phyloP scores from a whole-genome alignment of 2,888 invertebrate species.

The Melipona bicolor region DNA sequence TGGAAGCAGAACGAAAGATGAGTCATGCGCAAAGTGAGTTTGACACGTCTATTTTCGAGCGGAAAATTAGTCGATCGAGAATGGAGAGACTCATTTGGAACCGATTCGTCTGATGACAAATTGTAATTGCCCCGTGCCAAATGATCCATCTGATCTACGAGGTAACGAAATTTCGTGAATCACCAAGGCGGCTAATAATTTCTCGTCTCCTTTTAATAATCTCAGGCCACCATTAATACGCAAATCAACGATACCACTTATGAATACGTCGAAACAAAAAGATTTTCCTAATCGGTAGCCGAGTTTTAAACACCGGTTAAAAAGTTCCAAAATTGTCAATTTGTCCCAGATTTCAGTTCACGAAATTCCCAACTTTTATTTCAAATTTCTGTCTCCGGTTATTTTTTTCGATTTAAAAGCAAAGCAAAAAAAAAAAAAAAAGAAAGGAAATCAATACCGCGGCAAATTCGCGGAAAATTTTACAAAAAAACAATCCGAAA shows the following conservation, averaged over 20 bases:
- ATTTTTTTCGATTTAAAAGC: no score
- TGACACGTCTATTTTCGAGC: not conserved
- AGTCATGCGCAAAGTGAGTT: not conserved
- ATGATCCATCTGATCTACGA: conserved; percentile 26
- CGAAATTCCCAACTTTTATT: no score
- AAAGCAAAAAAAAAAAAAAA: no score
- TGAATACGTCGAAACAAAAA: not conserved
- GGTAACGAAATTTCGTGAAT: conserved; percentile 34
- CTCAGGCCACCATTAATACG: conserved; percentile 13
- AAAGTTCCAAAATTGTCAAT: no score
- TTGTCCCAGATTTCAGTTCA: no score
- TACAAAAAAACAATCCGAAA: no score
- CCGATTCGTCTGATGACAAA: conserved; percentile 45
- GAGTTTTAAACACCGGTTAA: no score
- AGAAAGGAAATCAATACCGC: no score
- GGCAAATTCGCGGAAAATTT: no score
- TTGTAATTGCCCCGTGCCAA: conserved; percentile 43
- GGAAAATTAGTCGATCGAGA: conserved; percentile 6
- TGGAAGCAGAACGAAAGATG: not conserved
- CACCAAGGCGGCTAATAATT: conserved; percentile 1
- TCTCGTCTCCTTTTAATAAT: not conserved
- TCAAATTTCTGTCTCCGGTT: no score
- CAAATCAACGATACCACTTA: not conserved
- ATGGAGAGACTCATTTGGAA: conserved; percentile 1
- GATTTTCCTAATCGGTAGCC: not conserved